Evolutionary conservation across 2,888 invertebrate genomes (phyloP), one percentile per base, ranked within the genome.

Genomic region (Trichopria drosophilae): DNA sequence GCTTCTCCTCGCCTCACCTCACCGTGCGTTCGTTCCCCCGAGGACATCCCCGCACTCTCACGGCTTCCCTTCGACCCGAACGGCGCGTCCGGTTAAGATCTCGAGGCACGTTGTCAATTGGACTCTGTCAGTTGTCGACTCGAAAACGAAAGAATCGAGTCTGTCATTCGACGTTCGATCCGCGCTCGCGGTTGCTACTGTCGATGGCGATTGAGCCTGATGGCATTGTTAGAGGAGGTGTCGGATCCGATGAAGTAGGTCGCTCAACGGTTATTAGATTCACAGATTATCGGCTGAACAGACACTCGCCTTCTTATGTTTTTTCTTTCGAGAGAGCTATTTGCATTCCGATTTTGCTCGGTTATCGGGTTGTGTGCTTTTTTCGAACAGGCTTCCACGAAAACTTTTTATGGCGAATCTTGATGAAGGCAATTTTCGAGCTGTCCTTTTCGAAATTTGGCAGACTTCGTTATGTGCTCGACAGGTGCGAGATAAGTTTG

Each of bases 51-150:
- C 60, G 59, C 60, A 59, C 59, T 66, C 62, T 51, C 54, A 49
- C 44, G 58, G 60, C 59, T 65, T 63, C 61, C 51, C 59, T 53
- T 46, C 31, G 46, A 51, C 54, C n/a, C 43, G 57, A 39, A 47
- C 29, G 56, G 57, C 57, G 53, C 63, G 62, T 64, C 64, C 63
- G 61, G 62, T 62, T 60, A 60, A 66, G 60, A 64, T 58, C 55
- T 59, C 57, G 51, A 63, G 64, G 63, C 59, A 63, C 55, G 57
- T 52, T 58, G 60, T 61, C 61, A 64, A 59, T 51, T 48, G 47
- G 46, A 44, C 43, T 20, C 53, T 39, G 35, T 23, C 26, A 22
- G 43, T 7, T 26, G 26, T 32, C 36, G 43, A 36, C 41, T 18
- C 48, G 57, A 51, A 57, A 55, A 55, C 57, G 61, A 61, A 56